Evolutionary conservation across 2,888 invertebrate species (phyloP), one percentile per base, ranked within the genome.

Genomic region (Heliconius ethilla): DNA sequence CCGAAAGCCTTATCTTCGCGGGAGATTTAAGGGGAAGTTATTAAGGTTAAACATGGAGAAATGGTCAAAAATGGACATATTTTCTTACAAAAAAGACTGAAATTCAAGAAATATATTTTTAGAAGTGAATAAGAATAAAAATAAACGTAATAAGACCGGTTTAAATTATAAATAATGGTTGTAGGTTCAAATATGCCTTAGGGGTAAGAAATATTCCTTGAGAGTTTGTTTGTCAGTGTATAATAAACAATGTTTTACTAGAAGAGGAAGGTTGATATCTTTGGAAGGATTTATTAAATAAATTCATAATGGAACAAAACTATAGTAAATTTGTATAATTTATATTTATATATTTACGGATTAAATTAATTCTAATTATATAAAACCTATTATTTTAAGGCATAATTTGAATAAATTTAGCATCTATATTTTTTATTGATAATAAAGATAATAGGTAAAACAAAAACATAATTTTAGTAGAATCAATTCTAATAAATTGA

Each of bases 1-100:
- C 86, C 84, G 88, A 90, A 88, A 85, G 81, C 82, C 83, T 89
- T 90, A 90, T 90, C 90, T 86, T 40, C 76, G 67, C 70, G 77
- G 77, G 77, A 75, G 63, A 75, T 80, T 91, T 91, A 91, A 90
- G 90, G 87, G 82, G 76, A 81, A 85, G 87, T 59, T 33, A 72
- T 72, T 59, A 25, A 72, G 37, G 37, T 59, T 15, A 25, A 18
- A 33, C 33, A 72, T 33, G 37, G 25, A 59, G n/a, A 33, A 70
- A 55, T 55, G 7, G 59, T n/a, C 33, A 59, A 72, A 10, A 25
- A 37, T 3, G 37, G 3, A 4, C 5, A 33, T 9, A 13, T 40
- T 37, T n/a, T 27, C 25, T 59, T n/a, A n/a, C 22, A 59, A 59
- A n/a, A 22, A n/a, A n/a, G 18, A 51, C 2, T 51, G 51, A 51